A percentile compares a stretch with the other conserved stretches of the same genome.
Evolutionary conservation across 2,797 vertebrate genomes (phyloP).

Genomic region (Helostoma temminkii): DNA sequence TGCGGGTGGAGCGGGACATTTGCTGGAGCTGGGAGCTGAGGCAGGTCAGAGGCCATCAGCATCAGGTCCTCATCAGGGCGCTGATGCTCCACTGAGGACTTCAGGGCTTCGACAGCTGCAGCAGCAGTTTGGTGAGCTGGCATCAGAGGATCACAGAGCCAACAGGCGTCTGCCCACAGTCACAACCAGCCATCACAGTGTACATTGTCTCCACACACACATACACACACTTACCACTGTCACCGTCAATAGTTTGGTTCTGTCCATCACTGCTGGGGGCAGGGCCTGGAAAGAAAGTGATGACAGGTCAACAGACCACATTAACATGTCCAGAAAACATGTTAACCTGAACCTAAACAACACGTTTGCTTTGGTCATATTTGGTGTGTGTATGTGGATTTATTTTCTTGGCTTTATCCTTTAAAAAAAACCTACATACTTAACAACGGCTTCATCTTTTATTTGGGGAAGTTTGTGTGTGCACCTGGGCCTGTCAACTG

Average conservation of each 20-base stretch:
- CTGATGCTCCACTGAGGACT: slow-evolving; percentile 51
- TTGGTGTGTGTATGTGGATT: no score
- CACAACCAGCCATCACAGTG: slow-evolving; percentile 15
- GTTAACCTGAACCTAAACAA: no score
- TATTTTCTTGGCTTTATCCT: no score
- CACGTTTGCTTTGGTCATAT: no score
- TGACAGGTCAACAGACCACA: no score
- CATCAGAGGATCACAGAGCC: slow-evolving; percentile 27
- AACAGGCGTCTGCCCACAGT: slow-evolving; percentile 10
- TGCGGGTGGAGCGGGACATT: slow-evolving; percentile 40
- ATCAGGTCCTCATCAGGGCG: slow-evolving; percentile 66
- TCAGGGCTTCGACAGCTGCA: slow-evolving; percentile 47
- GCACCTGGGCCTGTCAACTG: no score
- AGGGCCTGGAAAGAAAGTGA: slow-evolving; percentile 53
- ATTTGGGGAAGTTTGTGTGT: no score
- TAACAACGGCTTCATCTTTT: no score
- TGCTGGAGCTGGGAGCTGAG: slow-evolving; percentile 22
- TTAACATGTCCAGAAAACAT: no score
- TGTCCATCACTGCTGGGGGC: slow-evolving; percentile 55
- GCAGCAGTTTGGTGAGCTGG: slow-evolving; percentile 19
- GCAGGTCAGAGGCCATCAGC: slow-evolving; percentile 62
- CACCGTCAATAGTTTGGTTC: slow-evolving; percentile 61
- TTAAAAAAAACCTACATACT: no score
- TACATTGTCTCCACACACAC: slow-evolving; percentile 5
- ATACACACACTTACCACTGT: slow-evolving; percentile 61